Evolutionary conservation across 2,888 invertebrate species (phyloP).

Genomic region (Chymomyza caudatula): DNA sequence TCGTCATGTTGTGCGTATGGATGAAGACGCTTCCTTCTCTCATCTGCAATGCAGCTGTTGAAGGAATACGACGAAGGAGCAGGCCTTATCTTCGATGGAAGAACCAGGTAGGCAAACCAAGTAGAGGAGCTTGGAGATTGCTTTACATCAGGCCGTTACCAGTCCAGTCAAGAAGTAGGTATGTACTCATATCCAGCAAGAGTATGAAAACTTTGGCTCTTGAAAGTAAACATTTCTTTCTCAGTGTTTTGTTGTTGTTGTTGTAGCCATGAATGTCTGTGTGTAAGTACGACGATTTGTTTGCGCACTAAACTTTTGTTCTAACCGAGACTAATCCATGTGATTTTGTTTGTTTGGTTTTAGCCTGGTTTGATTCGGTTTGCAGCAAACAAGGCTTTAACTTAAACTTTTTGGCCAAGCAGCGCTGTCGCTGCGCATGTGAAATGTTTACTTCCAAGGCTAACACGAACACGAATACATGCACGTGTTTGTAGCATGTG

Average conservation of each 20-base stretch:
- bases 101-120: no score
- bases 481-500: constrained; percentile 19
- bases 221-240: not conserved
- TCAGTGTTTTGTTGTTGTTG: not conserved
- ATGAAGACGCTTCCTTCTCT: no score
- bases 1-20: no score
- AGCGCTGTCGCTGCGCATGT: not conserved
- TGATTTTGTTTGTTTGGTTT: constrained; percentile 20
- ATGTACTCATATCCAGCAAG: no score
- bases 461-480: constrained; percentile 45
- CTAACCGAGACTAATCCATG: constrained; percentile 35
- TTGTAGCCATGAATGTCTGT: not conserved
- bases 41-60: no score
- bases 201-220: not conserved
- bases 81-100: no score
- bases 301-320: constrained; percentile 1
- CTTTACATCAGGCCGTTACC: no score
- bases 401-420: constrained; percentile 14
- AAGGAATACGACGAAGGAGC: no score
- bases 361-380: not conserved
- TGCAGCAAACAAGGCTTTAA: constrained; percentile 32
- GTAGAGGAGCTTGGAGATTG: no score
- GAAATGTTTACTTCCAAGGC: constrained; percentile 55
- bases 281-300: constrained; percentile 20
- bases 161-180: no score